Conservation (phyloP, 1,140 invertebrate genomes). For the Neotoxoptera formosana region DNA sequence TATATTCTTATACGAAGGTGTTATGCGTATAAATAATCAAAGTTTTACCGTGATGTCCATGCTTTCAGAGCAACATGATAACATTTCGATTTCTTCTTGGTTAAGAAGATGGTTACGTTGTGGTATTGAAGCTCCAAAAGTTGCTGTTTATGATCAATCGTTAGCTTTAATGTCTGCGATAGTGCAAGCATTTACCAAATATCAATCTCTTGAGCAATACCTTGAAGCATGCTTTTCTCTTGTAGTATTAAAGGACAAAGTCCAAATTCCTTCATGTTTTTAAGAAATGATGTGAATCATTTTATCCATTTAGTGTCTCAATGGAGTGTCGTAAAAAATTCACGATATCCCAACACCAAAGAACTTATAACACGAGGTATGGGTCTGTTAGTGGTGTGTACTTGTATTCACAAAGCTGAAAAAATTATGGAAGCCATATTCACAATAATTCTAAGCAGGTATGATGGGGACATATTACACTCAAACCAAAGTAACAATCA, state of each 20-base stretch:
- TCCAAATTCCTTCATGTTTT: neutral
- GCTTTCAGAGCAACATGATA: too few species aligned
- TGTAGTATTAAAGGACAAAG: too few species aligned
- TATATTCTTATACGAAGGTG: too few species aligned
- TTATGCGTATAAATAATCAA: too few species aligned
- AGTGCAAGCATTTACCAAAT: neutral
- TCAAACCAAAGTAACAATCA: neutral
- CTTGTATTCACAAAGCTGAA: neutral
- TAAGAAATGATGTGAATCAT: constrained; percentile 23
- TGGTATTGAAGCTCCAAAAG: too few species aligned
- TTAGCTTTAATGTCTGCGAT: neutral
- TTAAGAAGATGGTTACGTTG: too few species aligned
- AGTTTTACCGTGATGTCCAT: too few species aligned
- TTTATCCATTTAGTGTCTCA: neutral
- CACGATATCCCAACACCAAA: constrained; percentile 23
- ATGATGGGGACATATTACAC: neutral
- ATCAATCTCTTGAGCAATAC: neutral
- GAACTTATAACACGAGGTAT: neutral
- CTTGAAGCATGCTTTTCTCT: neutral
- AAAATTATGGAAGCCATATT: neutral
- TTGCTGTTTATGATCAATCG: too few species aligned
- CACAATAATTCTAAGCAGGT: neutral
- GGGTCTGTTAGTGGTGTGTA: neutral
- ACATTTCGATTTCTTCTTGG: too few species aligned
- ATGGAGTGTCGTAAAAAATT: neutral